Evolutionary conservation across 2,797 vertebrate species (phyloP).

Genomic region (Enteromius viviparus): DNA sequence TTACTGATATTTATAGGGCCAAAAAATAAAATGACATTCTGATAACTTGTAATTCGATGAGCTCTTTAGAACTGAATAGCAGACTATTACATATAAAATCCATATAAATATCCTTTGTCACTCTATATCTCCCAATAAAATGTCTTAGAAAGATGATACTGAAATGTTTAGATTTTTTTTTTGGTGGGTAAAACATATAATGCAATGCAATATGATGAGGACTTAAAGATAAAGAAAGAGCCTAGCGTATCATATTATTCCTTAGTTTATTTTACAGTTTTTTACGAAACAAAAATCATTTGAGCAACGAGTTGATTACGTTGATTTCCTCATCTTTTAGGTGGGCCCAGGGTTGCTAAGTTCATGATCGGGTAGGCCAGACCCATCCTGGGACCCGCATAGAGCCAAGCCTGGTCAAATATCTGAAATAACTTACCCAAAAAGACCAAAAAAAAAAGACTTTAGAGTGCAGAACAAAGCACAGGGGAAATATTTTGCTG

Average conservation of each 20-base stretch:
- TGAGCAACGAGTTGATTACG: neutral
- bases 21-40: neutral
- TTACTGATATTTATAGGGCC: neutral
- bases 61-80: neutral
- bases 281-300: neutral
- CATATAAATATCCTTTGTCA: neutral
- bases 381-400: neutral
- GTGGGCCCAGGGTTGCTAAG: neutral
- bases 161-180: neutral
- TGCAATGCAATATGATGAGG: neutral
- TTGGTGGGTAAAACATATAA: neutral
- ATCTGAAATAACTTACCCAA: neutral
- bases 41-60: neutral
- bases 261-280: neutral
- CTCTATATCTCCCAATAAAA: neutral
- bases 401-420: neutral
- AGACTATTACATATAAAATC: neutral
- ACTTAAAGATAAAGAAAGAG: neutral
- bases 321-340: neutral
- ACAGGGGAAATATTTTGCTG: conserved; percentile 29
- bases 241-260: neutral
- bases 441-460: neutral
- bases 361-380: neutral
- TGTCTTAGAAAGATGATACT: neutral
- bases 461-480: conserved; percentile 20